phyloP scores from a whole-genome alignment of 2,888 invertebrate species.

The Agrochola lota region DNA sequence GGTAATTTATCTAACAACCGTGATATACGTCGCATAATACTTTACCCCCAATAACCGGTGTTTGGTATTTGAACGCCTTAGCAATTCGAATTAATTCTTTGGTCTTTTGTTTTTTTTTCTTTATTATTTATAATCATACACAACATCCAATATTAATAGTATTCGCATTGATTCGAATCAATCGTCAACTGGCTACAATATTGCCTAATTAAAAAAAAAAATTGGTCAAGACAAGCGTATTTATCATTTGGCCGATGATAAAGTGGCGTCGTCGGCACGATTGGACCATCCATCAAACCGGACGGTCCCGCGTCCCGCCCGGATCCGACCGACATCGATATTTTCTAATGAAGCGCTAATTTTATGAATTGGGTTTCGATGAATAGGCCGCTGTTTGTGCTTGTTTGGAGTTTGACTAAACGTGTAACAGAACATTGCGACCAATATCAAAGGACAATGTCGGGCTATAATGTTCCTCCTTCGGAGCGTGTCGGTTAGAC shows the following conservation, averaged over 20 bases:
- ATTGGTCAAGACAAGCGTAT: slow-evolving; percentile 60
- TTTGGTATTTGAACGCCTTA: background rate
- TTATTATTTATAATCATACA: background rate
- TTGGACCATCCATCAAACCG: slow-evolving; percentile 67
- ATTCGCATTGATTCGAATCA: slow-evolving; percentile 9
- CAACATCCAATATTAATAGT: slow-evolving; percentile 20
- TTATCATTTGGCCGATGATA: slow-evolving; percentile 69
- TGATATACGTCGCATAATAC: background rate
- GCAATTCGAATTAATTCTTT: too few relatives aligned
- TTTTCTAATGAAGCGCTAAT: slow-evolving; percentile 45
- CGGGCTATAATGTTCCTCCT: background rate
- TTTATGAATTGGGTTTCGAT: slow-evolving; percentile 28
- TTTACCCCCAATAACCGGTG: too few relatives aligned
- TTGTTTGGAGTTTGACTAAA: background rate
- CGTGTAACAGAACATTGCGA: background rate
- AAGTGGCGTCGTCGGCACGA: slow-evolving; percentile 60
- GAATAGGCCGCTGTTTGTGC: slow-evolving; percentile 3
- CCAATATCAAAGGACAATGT: background rate
- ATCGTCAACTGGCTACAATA: slow-evolving; percentile 6
- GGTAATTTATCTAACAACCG: too few relatives aligned
- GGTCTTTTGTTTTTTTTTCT: too few relatives aligned
- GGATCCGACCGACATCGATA: slow-evolving; percentile 25
- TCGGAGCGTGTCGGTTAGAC: too few relatives aligned
- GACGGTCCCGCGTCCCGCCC: slow-evolving; percentile 4
- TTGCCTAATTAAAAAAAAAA: slow-evolving; percentile 39